A percentile compares a stretch with the other conserved stretches of the same genome.
Evolutionary conservation across 2,797 vertebrate species (phyloP).

Genomic region (Sus cebifrons): DNA sequence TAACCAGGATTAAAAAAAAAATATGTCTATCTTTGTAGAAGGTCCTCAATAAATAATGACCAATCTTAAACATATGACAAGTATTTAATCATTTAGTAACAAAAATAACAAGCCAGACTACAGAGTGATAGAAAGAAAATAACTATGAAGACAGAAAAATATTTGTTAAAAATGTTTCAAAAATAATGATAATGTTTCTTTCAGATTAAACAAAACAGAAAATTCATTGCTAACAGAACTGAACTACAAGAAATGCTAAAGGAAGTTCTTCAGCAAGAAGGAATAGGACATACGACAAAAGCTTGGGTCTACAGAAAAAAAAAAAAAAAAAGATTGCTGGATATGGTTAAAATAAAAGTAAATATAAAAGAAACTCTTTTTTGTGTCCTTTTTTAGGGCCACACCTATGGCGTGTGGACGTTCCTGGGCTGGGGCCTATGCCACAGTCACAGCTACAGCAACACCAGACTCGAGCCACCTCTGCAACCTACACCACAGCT

Average conservation of each 20-base stretch:
- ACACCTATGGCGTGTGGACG: too few species aligned
- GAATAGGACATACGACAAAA: neutral
- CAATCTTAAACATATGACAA: constrained; percentile 19
- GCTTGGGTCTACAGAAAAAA: neutral
- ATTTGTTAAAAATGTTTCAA: constrained; percentile 8
- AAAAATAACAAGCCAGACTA: constrained; percentile 13
- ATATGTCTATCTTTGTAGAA: neutral
- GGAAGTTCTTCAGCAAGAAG: neutral
- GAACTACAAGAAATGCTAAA: constrained; percentile 10
- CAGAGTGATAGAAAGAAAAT: neutral
- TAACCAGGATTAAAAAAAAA: neutral
- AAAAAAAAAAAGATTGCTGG: neutral
- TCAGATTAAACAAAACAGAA: neutral
- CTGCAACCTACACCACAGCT: too few species aligned
- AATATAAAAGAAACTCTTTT: neutral
- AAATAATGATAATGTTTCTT: neutral
- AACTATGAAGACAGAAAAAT: neutral
- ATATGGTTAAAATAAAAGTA: neutral
- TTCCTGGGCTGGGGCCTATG: too few species aligned
- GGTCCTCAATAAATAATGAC: neutral
- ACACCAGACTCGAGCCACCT: too few species aligned
- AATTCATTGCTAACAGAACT: neutral
- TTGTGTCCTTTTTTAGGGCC: too few species aligned
- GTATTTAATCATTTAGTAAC: constrained; percentile 6
- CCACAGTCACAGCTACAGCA: too few species aligned